Evolutionary conservation across 2,113 vertebrate genomes (phyloP).

Genomic region (Cyprinodon variegatus): DNA sequence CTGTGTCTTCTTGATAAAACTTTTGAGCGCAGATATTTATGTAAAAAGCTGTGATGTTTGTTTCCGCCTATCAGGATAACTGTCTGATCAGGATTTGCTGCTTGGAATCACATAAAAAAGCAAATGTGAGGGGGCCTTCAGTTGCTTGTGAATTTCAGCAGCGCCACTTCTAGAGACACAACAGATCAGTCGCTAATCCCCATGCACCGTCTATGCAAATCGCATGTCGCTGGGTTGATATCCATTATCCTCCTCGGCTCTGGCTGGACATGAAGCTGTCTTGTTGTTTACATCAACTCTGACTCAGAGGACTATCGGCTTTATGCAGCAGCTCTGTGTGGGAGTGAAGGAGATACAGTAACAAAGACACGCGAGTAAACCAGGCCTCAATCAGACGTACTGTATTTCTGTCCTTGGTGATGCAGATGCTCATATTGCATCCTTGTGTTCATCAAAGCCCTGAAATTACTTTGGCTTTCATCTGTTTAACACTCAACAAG

Average conservation of each 20-base stretch:
- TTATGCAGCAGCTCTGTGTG: conserved; percentile 59
- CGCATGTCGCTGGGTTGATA: conserved; percentile 63
- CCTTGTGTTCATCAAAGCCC: conserved; percentile 16
- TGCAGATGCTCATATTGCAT: conserved; percentile 26
- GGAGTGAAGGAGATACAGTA: conserved; percentile 64
- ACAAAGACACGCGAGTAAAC: conserved; percentile 55
- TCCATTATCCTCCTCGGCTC: conserved; percentile 61
- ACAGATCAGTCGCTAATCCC: conserved; percentile 72
- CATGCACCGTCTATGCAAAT: conserved; percentile 73
- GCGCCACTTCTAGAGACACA: conserved; percentile 35
- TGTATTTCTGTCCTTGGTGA: conserved; percentile 25
- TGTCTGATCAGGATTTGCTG: conserved; percentile 80
- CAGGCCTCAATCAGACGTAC: conserved; percentile 40
- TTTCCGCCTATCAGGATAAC: conserved; percentile 73
- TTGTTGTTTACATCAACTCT: conserved; percentile 63
- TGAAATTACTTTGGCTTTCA: conserved; percentile 16
- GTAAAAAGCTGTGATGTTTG: conserved; percentile 62
- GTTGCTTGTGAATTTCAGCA: conserved; percentile 54
- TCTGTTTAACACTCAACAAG: conserved; percentile 18
- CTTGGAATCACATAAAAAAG: conserved; percentile 69
- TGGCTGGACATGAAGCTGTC: conserved; percentile 67
- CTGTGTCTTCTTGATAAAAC: conserved; percentile 82
- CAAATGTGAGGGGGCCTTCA: conserved; percentile 57
- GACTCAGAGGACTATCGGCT: conserved; percentile 68
- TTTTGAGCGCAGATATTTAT: conserved; percentile 70